phyloP scores from a whole-genome alignment of 2,797 vertebrate genomes.

The Dallia pectoralis region DNA sequence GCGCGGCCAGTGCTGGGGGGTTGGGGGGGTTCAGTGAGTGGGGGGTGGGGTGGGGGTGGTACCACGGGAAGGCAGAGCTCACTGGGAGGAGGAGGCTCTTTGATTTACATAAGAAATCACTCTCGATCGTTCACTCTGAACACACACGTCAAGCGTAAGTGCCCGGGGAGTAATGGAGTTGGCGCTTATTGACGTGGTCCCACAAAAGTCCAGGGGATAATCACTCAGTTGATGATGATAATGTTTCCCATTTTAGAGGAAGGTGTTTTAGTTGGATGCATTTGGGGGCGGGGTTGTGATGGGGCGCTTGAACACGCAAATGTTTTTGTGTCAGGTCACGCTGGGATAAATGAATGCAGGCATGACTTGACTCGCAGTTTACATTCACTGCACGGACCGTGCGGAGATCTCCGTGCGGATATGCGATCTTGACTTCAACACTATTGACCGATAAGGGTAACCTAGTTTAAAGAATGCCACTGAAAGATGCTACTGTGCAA shows the following conservation, averaged over 20 bases:
- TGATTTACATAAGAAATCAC: conserved; percentile 78
- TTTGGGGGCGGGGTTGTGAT: conserved; percentile 42
- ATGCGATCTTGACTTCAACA: too few relatives aligned
- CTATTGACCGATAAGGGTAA: too few relatives aligned
- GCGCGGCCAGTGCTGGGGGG: conserved; percentile 18
- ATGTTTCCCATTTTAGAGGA: conserved; percentile 39
- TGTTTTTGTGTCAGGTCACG: neutral
- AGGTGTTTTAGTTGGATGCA: conserved; percentile 30
- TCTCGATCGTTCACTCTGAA: conserved; percentile 72
- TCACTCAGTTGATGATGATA: conserved; percentile 58
- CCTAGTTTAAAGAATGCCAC: too few relatives aligned
- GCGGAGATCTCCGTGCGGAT: neutral
- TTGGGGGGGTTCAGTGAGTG: too few relatives aligned
- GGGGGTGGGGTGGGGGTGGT: neutral
- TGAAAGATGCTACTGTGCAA: too few relatives aligned
- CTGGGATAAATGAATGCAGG: neutral
- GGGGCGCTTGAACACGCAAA: conserved; percentile 27
- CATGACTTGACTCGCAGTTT: neutral
- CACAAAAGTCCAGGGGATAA: conserved; percentile 63
- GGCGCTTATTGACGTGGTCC: conserved; percentile 70
- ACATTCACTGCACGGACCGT: neutral
- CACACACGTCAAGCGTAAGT: conserved; percentile 64
- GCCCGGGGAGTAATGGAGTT: conserved; percentile 73
- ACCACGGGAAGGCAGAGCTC: conserved; percentile 42
- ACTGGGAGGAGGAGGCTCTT: conserved; percentile 53